These are phyloP conservation scores for Balearica regulorum DNA, from an alignment of 2,797 vertebrate species.

Conservation along the genomic window DNA sequence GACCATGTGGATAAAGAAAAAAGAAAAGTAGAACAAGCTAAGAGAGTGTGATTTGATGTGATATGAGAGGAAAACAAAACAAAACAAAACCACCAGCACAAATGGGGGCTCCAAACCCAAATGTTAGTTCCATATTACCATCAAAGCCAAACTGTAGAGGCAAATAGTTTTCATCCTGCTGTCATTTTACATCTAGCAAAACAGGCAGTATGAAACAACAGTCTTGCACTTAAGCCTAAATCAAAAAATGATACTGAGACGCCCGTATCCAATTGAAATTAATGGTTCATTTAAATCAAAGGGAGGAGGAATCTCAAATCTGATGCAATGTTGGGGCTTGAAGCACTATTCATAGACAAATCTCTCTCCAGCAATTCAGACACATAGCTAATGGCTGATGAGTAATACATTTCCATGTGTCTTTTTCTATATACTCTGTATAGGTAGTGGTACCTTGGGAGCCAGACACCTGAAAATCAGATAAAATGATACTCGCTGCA, in stretches of 20 bases:
- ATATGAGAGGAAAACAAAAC: background rate
- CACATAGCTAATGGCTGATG: background rate
- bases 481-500: background rate
- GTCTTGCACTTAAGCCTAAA: background rate
- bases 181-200: background rate
- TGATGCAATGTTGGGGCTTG: background rate
- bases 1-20: background rate
- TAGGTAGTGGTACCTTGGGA: background rate
- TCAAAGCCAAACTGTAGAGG: background rate
- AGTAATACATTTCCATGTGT: background rate
- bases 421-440: background rate
- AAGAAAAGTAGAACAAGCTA: background rate
- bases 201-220: background rate
- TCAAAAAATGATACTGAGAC: background rate
- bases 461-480: background rate
- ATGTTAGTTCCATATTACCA: background rate
- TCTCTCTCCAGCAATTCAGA: background rate
- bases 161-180: background rate
- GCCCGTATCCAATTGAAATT: background rate
- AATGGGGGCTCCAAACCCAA: background rate
- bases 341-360: background rate
- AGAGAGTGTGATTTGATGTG: background rate
- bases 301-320: background rate
- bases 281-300: background rate
- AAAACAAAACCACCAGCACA: background rate